Percentiles rank a stretch among this genome's conserved stretches.
Conservation (phyloP, 2,888 invertebrate species). For the Plagodis dolabraria region DNA sequence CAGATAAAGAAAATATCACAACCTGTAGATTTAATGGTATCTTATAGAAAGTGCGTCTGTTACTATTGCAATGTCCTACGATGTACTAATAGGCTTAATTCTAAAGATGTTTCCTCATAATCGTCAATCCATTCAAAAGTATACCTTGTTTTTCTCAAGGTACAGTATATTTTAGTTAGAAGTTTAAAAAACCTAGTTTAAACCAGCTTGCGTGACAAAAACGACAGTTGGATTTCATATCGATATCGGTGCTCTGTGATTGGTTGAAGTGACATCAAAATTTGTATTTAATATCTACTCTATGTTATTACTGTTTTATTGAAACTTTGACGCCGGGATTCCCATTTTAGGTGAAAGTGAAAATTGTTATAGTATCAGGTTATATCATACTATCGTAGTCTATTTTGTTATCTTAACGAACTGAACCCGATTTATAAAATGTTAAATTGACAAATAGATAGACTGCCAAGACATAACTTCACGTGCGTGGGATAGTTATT, state of each 20-base stretch:
- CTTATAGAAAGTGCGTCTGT: conserved; percentile 36
- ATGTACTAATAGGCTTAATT: conserved; percentile 27
- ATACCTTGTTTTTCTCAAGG: background rate
- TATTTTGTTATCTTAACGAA: background rate
- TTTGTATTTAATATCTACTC: conserved; percentile 6
- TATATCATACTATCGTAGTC: background rate
- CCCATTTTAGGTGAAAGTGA: conserved; percentile 19
- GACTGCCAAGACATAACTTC: too few species aligned
- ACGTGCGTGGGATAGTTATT: too few species aligned
- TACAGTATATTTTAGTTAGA: conserved; percentile 13
- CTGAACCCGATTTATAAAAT: too few species aligned
- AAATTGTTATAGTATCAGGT: background rate
- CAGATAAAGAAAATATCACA: conserved; percentile 16
- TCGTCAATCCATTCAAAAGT: conserved; percentile 11
- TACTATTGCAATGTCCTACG: conserved; percentile 30
- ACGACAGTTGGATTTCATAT: conserved; percentile 39
- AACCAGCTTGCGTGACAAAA: conserved; percentile 31
- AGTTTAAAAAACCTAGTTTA: conserved; percentile 9
- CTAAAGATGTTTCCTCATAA: conserved; percentile 16
- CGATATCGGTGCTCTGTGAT: conserved; percentile 23
- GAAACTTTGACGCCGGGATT: conserved; percentile 22
- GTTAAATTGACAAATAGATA: too few species aligned
- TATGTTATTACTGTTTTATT: conserved; percentile 29
- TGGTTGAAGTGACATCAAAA: conserved; percentile 31
- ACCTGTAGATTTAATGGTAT: conserved; percentile 23